These are phyloP conservation scores for Temnothorax unifasciatus DNA, from an alignment of 2,888 invertebrate species.

Conservation along the genomic window DNA sequence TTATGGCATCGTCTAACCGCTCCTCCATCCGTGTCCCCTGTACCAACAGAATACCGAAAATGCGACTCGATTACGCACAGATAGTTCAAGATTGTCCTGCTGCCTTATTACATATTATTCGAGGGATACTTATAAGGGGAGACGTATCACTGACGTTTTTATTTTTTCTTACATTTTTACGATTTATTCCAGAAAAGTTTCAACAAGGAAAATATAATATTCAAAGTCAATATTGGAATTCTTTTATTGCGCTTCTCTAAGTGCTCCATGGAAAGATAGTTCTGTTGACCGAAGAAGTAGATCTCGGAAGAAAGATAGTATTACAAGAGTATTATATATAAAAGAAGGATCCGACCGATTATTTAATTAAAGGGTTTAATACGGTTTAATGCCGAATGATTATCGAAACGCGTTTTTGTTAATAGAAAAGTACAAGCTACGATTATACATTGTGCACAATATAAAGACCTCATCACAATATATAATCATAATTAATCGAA, in stretches of 20 bases:
- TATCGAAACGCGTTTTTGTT: constrained; percentile 22
- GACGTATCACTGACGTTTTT: background rate
- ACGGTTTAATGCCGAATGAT: background rate
- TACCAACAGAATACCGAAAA: constrained; percentile 84
- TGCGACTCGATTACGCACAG: constrained; percentile 82
- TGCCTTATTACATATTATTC: constrained; percentile 10
- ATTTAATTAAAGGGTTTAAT: background rate
- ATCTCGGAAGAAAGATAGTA: background rate
- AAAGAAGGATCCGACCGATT: background rate
- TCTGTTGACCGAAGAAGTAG: background rate
- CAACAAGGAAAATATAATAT: background rate
- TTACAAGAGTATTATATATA: background rate
- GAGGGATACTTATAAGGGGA: background rate
- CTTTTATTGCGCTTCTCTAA: background rate
- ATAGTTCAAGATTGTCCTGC: constrained; percentile 40
- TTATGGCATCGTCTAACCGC: constrained; percentile 97
- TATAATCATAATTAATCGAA: constrained; percentile 44
- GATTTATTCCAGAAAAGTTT: background rate
- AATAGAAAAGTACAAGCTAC: constrained; percentile 21
- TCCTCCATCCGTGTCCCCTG: constrained; percentile 98
- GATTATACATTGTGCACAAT: constrained; percentile 48
- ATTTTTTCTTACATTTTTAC: background rate
- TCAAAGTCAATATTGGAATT: background rate
- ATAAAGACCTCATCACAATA: constrained; percentile 25
- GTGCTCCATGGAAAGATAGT: background rate